Percentiles rank a stretch among this genome's conserved stretches.
phyloP scores from a whole-genome alignment of 2,797 vertebrate species.

The Tangara arthus region DNA sequence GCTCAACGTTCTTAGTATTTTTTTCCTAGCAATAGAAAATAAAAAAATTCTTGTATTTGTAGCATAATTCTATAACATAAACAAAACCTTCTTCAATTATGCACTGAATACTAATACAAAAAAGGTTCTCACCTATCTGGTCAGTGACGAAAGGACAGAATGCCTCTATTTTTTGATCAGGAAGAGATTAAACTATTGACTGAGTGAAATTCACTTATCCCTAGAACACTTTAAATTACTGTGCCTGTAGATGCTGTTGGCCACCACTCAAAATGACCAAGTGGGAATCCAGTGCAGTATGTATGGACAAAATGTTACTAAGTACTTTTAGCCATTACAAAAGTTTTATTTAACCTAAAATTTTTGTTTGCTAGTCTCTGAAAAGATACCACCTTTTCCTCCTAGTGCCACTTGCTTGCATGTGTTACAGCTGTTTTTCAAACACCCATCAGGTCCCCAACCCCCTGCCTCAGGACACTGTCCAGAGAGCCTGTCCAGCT shows the following conservation, averaged over 20 bases:
- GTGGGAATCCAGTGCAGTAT: not conserved
- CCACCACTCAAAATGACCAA: accelerated
- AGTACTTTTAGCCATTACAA: not conserved
- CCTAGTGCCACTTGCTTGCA: not conserved
- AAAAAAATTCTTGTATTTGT: not conserved
- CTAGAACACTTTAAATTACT: not conserved
- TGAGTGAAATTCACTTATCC: not conserved
- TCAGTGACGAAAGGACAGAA: not conserved
- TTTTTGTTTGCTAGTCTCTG: not conserved
- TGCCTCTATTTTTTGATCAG: not conserved
- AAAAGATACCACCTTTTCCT: not conserved
- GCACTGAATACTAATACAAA: not conserved
- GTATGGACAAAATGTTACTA: not conserved
- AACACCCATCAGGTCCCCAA: accelerated
- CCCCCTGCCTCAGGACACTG: not conserved
- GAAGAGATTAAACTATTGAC: not conserved
- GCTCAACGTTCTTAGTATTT: not conserved
- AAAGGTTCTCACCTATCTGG: not conserved
- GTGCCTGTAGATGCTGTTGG: not conserved
- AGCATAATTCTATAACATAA: not conserved
- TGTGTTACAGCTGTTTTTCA: not conserved
- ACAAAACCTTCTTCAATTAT: not conserved
- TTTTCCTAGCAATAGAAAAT: not conserved
- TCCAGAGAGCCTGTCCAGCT: not conserved
- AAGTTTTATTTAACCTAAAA: not conserved